phyloP scores from a whole-genome alignment of 2,888 invertebrate species.

The Athripsodes cinereus region DNA sequence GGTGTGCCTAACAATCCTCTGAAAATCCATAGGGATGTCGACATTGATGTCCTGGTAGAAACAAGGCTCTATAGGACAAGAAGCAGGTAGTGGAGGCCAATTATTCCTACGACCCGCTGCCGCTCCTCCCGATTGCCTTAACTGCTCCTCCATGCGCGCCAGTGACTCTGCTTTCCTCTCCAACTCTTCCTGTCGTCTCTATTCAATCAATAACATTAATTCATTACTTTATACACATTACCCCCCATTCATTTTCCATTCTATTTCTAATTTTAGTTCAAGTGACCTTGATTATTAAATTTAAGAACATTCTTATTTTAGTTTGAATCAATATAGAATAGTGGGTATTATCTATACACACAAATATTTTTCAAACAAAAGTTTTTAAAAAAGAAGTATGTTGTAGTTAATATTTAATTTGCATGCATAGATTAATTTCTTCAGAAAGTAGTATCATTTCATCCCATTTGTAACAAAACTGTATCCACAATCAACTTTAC shows the following conservation, averaged over 20 bases:
- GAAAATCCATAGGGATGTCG: conserved; percentile 97
- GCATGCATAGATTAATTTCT: too few relatives aligned
- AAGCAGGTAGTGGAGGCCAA: conserved; percentile 95
- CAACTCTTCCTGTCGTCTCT: conserved; percentile 83
- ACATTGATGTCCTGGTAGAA: conserved; percentile 99
- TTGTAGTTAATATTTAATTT: too few relatives aligned
- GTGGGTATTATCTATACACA: neutral
- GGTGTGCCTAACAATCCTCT: conserved; percentile 87
- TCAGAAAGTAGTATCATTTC: too few relatives aligned
- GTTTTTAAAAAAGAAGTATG: too few relatives aligned
- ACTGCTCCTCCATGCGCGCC: conserved; percentile 81
- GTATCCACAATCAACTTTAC: too few relatives aligned
- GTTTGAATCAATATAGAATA: too few relatives aligned
- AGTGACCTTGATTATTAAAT: too few relatives aligned
- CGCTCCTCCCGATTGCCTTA: conserved; percentile 50
- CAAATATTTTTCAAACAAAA: too few relatives aligned
- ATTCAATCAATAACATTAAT: conserved; percentile 26
- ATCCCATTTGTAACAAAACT: too few relatives aligned
- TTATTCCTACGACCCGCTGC: conserved; percentile 78
- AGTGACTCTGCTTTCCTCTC: conserved; percentile 89
- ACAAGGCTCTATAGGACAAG: conserved; percentile 92
- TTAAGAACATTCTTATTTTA: too few relatives aligned
- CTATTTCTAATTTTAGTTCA: too few relatives aligned
- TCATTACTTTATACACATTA: neutral
- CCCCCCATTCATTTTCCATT: too few relatives aligned